Evolutionary conservation across 2,888 invertebrate genomes (phyloP), one percentile per base, ranked within the genome.

Genomic region (Chirona hameri): DNA sequence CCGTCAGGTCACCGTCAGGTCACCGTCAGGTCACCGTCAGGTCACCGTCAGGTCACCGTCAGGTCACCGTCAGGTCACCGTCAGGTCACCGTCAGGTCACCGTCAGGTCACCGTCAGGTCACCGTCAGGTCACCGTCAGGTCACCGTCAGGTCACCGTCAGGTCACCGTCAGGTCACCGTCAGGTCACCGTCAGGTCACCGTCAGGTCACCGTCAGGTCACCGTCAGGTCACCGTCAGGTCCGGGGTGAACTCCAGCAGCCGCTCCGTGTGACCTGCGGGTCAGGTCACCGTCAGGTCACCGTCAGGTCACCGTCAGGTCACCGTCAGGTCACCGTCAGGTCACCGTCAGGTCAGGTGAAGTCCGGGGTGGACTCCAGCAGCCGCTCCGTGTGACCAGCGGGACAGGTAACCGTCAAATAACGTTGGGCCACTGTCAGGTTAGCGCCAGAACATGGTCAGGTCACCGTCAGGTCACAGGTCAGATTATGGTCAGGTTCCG

Each of bases 391-490:
- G 87, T 98, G 98, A 0, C 98, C 98, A 12, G 98, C 98, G 39
- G 94, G 98, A 98, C 96, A 97, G 96, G 87, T 98, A 98, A 84
- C 98, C 89, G 65, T 65, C n/a, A 27, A n/a, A n/a, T n/a, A n/a
- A n/a, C n/a, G n/a, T n/a, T n/a, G n/a, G 65, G n/a, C 3, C 65
- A 27, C 18, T 3, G 55, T 9, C 21, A 18, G 60, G 60, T 18
- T 0, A 24, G 3, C 0, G 60, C 24, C 24, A 24, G 60, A 9
- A 5, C 24, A 60, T 3, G 24, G 24, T 21, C 24, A 94, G 52
- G 98, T 98, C 90, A 98, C 98, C 24, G 98, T 98, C 96, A 97
- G 96, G 87, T 98, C 98, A 84, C 98, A n/a, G n/a, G n/a, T n/a
- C n/a, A n/a, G n/a, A n/a, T n/a, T n/a, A n/a, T n/a, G n/a, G n/a